Evolutionary conservation across 2,888 invertebrate species (phyloP).

Genomic region (Sarcophaga caerulescens): DNA sequence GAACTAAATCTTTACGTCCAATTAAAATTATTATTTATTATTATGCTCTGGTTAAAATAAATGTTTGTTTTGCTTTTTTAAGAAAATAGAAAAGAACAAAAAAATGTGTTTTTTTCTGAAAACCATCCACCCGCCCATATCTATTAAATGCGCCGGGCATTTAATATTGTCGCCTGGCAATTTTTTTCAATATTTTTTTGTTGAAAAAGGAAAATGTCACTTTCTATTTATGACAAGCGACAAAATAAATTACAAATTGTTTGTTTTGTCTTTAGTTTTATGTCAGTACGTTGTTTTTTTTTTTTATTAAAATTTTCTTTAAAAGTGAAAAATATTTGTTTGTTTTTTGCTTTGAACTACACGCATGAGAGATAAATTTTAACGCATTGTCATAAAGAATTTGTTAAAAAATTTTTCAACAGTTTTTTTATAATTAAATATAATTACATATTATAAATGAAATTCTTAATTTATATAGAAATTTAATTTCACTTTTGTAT

Average conservation of each 20-base stretch:
- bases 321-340: not conserved
- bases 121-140: slow-evolving; percentile 28
- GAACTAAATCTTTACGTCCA: slow-evolving; percentile 42
- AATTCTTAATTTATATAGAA: not conserved
- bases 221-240: slow-evolving; percentile 52
- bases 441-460: not conserved
- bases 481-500: not conserved
- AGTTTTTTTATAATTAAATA: slow-evolving; percentile 8
- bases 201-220: slow-evolving; percentile 32
- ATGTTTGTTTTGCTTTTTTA: not conserved
- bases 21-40: slow-evolving; percentile 59
- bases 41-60: slow-evolving; percentile 50
- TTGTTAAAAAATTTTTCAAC: slow-evolving; percentile 40
- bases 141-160: slow-evolving; percentile 13
- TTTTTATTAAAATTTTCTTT: not conserved
- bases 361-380: slow-evolving; percentile 49
- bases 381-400: slow-evolving; percentile 43
- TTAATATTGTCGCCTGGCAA: not conserved
- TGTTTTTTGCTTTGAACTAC: slow-evolving; percentile 18
- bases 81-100: not conserved
- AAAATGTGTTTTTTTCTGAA: not conserved
- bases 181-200: too few relatives aligned
- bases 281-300: not conserved
- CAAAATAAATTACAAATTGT: slow-evolving; percentile 49
- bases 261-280: slow-evolving; percentile 31